Percentiles rank a stretch among this genome's conserved stretches.
These are phyloP conservation scores for Frankliniella fusca DNA, from an alignment of 2,888 invertebrate genomes.

Conservation along the genomic window DNA sequence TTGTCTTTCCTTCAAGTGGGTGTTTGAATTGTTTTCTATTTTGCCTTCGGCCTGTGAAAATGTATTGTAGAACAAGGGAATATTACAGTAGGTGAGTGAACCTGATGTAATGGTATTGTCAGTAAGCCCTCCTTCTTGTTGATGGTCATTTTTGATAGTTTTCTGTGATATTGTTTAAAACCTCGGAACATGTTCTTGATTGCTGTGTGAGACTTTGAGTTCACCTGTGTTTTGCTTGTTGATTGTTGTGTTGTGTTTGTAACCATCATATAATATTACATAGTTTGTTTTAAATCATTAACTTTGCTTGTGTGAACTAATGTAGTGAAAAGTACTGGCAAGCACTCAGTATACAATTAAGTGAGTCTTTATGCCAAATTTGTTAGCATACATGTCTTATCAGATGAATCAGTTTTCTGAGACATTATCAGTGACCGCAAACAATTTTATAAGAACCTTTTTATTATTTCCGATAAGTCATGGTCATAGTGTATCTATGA, in stretches of 20 bases:
- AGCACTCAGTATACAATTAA: not conserved
- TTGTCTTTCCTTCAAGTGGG: not conserved
- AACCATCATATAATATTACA: not conserved
- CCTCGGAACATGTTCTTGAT: not conserved
- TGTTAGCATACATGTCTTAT: not conserved
- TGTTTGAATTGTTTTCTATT: not conserved
- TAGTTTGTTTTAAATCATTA: not conserved
- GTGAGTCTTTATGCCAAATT: not conserved
- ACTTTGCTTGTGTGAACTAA: not conserved
- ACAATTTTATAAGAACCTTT: not conserved
- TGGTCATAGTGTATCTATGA: not conserved
- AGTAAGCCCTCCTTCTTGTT: too few species aligned
- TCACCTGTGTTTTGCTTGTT: not conserved
- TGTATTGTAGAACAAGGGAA: too few species aligned
- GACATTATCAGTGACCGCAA: not conserved
- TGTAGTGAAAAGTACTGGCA: not conserved
- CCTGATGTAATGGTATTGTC: too few species aligned
- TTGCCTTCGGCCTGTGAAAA: not conserved
- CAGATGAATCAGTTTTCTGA: not conserved
- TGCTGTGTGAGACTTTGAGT: not conserved
- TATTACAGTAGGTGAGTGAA: not conserved
- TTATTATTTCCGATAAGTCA: not conserved
- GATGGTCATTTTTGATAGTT: not conserved
- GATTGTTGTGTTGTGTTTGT: not conserved
- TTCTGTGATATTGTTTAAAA: constrained; percentile 2